These are phyloP conservation scores for Gallinago media DNA, from an alignment of 2,113 vertebrate species.

Conservation along the genomic window DNA sequence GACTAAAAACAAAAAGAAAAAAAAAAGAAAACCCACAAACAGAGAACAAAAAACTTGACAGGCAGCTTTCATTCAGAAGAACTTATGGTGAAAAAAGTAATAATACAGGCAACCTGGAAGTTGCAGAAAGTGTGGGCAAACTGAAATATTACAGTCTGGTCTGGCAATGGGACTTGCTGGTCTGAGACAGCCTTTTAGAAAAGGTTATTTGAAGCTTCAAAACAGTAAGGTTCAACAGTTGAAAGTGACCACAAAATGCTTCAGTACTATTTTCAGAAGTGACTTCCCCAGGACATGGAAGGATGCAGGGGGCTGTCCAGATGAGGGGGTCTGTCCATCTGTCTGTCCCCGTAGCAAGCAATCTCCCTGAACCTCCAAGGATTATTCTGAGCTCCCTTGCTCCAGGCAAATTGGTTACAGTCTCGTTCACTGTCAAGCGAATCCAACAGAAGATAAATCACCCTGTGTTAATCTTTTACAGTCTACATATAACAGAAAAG, in stretches of 20 bases:
- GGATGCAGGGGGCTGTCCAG: not conserved
- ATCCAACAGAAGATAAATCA: slow-evolving; percentile 38
- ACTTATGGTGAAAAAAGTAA: not conserved
- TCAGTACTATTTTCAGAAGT: not conserved
- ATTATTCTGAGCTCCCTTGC: not conserved
- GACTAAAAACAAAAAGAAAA: no score
- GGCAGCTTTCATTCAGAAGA: not conserved
- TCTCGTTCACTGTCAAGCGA: slow-evolving; percentile 3
- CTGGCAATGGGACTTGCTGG: not conserved
- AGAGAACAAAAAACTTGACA: not conserved
- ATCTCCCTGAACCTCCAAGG: not conserved
- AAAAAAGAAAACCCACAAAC: fast-evolving
- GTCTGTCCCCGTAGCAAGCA: fast-evolving
- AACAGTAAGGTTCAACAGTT: not conserved
- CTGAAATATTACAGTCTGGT: not conserved
- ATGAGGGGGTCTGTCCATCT: not conserved
- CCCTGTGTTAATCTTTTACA: slow-evolving; percentile 12
- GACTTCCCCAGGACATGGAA: not conserved
- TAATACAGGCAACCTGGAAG: fast-evolving
- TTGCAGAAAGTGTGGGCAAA: fast-evolving
- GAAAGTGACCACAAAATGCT: not conserved
- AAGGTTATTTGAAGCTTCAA: not conserved
- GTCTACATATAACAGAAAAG: not conserved
- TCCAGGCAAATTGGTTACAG: slow-evolving; percentile 17
- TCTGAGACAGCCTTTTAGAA: not conserved